Conservation (phyloP, 2,797 vertebrate genomes). For the Peromyscus melanophrys region DNA sequence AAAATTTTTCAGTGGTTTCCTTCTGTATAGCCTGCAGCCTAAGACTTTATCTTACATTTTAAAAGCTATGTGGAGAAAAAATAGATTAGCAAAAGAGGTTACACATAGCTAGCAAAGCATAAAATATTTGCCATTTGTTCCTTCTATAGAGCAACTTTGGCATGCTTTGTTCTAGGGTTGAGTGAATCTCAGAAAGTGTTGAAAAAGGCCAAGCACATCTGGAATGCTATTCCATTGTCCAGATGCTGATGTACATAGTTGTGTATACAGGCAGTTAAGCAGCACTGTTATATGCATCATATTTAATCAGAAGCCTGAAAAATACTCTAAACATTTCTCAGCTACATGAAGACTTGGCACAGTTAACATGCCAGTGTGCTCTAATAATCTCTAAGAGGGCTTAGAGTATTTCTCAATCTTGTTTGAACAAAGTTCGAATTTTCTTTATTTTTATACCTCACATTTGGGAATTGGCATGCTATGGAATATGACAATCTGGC, state of each 20-base stretch:
- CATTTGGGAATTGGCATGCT: not conserved
- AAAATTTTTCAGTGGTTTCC: not conserved
- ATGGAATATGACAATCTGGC: not conserved
- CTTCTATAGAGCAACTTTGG: not conserved
- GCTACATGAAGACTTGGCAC: not conserved
- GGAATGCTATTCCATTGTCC: not conserved
- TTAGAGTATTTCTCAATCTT: not conserved
- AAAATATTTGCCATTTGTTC: not conserved
- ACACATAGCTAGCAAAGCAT: not conserved
- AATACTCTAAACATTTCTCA: not conserved
- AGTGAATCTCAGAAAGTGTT: not conserved
- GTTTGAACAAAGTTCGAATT: not conserved
- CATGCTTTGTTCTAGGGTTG: not conserved
- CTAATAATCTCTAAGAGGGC: not conserved
- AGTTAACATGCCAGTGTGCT: not conserved
- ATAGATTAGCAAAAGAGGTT: not conserved
- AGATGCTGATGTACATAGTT: not conserved
- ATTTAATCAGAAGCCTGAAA: not conserved
- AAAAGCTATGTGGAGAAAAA: not conserved
- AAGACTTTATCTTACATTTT: conserved; percentile 29
- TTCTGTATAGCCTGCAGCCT: not conserved
- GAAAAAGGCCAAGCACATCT: not conserved
- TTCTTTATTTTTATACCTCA: not conserved
- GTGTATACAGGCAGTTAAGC: not conserved
- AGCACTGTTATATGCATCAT: not conserved